A percentile compares a stretch with the other conserved stretches of the same genome.
These are phyloP conservation scores for Strigops habroptila DNA, from an alignment of 2,113 vertebrate genomes.

Conservation along the genomic window DNA sequence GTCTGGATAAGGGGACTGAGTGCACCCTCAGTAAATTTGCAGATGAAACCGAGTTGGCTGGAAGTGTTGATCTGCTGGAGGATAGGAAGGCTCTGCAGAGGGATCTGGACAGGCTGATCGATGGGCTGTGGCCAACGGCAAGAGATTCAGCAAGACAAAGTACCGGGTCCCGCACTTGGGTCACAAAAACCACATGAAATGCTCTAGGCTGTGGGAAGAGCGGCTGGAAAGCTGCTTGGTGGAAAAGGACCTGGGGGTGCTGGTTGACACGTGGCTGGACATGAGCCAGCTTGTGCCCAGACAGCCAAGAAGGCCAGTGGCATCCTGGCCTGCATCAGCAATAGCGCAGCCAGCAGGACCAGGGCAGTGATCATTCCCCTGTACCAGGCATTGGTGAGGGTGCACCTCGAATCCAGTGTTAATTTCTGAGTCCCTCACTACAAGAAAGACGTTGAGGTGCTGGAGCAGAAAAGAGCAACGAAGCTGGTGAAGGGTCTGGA, in stretches of 20 bases:
- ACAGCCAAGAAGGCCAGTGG: neutral
- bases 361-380: neutral
- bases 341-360: neutral
- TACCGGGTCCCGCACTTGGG: neutral
- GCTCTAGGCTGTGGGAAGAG: neutral
- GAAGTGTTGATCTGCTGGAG: neutral
- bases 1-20: neutral
- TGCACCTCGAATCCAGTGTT: neutral
- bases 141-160: neutral
- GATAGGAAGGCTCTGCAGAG: neutral
- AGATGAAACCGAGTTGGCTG: neutral
- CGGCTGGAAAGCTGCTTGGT: neutral
- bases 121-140: neutral
- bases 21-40: neutral
- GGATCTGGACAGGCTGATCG: neutral
- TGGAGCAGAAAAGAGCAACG: neutral
- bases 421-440: neutral
- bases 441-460: neutral
- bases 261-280: neutral
- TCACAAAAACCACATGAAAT: neutral
- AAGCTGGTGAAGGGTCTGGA: neutral
- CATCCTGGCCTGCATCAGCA: neutral
- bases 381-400: neutral
- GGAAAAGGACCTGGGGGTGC: neutral
- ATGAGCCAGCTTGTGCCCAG: fast-evolving